Evolutionary conservation across 2,113 vertebrate genomes (phyloP), one percentile per base, ranked within the genome.

Genomic region (Halichoerus grypus): DNA sequence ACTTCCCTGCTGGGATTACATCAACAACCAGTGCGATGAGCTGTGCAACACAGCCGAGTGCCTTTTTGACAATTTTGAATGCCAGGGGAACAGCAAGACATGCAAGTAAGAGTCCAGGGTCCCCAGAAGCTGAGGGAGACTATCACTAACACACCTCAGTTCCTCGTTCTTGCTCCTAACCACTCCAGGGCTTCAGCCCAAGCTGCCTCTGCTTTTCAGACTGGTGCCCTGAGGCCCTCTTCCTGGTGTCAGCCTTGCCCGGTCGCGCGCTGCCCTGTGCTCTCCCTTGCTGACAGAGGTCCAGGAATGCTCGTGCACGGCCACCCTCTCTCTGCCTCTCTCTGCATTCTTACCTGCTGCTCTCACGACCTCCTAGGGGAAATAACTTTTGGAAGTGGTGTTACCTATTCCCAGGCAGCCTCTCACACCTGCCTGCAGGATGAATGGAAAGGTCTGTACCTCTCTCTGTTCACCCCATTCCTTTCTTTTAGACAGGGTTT

Each of bases 51-150:
- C 99, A 0, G 96, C 99, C 0, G 99, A 99, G 93, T 99, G 99
- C 98, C 99, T 99, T 28, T 99, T 99, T 67, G 99, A 99, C 98
- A 99, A 99, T 98, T 99, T 99, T 3, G 99, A 99, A 89, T 99
- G 99, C 98, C 99, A 99, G 97, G 74, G 95, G 9, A 98, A 49
- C 4, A 95, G 97, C 96, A 98, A 95, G 96, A 77, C 94, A 0
- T 99, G 99, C 99, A 99, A 99, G 99, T 99, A 99, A 94, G 99
- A 88, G 92, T 42, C 67, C 79, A 1, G 1, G 8, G 33, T 85
- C 85, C 95, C 36, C 77, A 28, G 92, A 53, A 65, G 84, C 13
- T 0, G 42, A 51, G 55, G 88, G 97, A 28, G 91, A 92, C 96
- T 96, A 93, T 94, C 91, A 71, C 97, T 98, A 95, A 97, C 69